Conservation (phyloP, 2,113 vertebrate species). For the Brienomyrus brachyistius region DNA sequence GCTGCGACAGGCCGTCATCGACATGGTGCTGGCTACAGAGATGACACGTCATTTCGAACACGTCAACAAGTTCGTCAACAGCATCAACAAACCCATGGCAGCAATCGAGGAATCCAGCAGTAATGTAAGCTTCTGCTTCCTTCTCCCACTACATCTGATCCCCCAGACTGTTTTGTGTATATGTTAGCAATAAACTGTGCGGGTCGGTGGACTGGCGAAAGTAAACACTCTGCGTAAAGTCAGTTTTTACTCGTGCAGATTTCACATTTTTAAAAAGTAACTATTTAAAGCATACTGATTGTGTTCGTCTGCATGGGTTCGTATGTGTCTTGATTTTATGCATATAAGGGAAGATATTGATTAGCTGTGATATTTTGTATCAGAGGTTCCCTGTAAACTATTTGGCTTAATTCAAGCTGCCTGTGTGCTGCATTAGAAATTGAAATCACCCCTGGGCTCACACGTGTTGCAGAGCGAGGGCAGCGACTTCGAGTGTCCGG, state of each 20-base stretch:
- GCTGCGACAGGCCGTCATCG: slow-evolving; percentile 86
- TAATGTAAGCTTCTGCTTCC: slow-evolving; percentile 42
- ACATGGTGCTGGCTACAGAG: slow-evolving; percentile 96
- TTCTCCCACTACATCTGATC: background rate
- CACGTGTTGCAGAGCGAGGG: slow-evolving; percentile 61
- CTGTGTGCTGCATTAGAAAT: background rate
- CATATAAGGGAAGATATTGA: background rate
- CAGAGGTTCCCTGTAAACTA: background rate
- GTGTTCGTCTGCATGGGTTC: background rate
- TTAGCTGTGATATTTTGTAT: background rate
- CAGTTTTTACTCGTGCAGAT: background rate
- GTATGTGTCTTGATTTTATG: background rate
- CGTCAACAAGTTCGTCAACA: slow-evolving; percentile 95
- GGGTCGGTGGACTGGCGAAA: background rate
- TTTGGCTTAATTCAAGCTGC: background rate
- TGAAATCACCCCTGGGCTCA: background rate
- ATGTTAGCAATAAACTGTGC: background rate
- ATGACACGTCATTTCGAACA: slow-evolving; percentile 97
- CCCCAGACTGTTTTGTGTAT: background rate
- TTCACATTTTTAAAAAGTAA: background rate
- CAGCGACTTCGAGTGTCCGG: slow-evolving; percentile 68
- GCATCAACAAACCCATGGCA: slow-evolving; percentile 85
- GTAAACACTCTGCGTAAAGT: background rate
- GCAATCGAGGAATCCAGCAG: slow-evolving; percentile 71
- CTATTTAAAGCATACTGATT: background rate